These are phyloP conservation scores for Helostoma temminkii DNA, from an alignment of 2,797 vertebrate genomes.

Conservation along the genomic window DNA sequence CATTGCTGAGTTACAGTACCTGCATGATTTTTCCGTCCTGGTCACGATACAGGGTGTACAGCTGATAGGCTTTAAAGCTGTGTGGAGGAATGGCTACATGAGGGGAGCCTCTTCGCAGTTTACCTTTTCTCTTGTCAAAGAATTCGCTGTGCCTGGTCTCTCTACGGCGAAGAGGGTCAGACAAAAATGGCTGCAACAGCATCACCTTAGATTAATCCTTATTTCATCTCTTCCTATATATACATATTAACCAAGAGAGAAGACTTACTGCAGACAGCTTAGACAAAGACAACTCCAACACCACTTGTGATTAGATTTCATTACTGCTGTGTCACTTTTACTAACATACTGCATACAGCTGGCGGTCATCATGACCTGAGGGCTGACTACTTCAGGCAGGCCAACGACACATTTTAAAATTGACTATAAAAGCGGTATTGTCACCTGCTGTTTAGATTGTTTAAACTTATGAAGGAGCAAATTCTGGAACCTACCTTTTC, in stretches of 20 bases:
- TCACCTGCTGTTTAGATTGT: background rate
- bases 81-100: slow-evolving; percentile 85
- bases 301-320: no score
- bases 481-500: slow-evolving; percentile 68
- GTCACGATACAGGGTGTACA: slow-evolving; percentile 95
- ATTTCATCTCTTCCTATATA: background rate
- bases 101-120: slow-evolving; percentile 79
- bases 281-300: no score
- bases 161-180: slow-evolving; percentile 87
- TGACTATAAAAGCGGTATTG: background rate
- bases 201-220: slow-evolving; percentile 1
- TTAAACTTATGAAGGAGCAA: background rate
- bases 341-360: no score
- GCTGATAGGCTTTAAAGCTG: slow-evolving; percentile 94
- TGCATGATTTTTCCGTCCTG: slow-evolving; percentile 97
- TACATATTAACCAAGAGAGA: background rate
- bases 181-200: slow-evolving; percentile 86
- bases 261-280: no score
- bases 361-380: no score
- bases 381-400: no score
- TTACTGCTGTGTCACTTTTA: no score
- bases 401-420: no score
- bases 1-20: slow-evolving; percentile 76
- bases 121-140: slow-evolving; percentile 80
- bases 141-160: slow-evolving; percentile 82